These are phyloP conservation scores for Kryphioiulus occultus DNA, from an alignment of 2,888 invertebrate species.

Conservation along the genomic window DNA sequence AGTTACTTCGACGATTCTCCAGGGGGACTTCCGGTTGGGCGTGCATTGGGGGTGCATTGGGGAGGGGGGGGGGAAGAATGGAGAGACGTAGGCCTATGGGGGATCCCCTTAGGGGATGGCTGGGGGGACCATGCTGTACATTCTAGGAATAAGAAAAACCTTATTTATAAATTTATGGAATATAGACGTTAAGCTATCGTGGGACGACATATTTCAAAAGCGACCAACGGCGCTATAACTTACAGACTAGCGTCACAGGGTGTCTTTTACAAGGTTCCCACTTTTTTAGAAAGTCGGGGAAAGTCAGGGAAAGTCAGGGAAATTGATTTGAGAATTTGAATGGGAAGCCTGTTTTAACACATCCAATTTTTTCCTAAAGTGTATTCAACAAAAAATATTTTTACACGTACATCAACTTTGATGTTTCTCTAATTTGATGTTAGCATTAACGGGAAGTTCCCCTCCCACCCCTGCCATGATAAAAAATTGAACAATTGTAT, in stretches of 20 bases:
- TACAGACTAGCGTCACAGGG: background rate
- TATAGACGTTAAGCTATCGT: background rate
- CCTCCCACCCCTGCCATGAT: too few species aligned
- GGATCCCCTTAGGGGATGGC: background rate
- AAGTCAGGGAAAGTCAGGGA: too few species aligned
- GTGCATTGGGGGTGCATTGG: background rate
- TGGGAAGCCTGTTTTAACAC: too few species aligned
- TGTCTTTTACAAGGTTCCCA: too few species aligned
- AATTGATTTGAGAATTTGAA: too few species aligned
- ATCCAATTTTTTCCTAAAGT: too few species aligned
- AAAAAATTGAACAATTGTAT: too few species aligned
- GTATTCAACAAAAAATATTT: too few species aligned
- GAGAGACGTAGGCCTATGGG: background rate
- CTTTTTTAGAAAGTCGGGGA: too few species aligned
- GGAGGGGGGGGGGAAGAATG: background rate
- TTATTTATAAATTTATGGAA: background rate
- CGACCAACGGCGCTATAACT: background rate
- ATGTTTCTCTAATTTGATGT: too few species aligned
- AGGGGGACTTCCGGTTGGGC: background rate
- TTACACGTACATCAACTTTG: too few species aligned
- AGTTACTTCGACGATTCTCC: constrained; percentile 46
- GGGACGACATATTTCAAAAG: background rate
- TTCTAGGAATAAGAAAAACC: background rate
- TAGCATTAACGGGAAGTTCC: too few species aligned
- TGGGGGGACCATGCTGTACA: background rate